These are phyloP conservation scores for Rhinella marina DNA, from an alignment of 2,797 vertebrate genomes.

Conservation along the genomic window DNA sequence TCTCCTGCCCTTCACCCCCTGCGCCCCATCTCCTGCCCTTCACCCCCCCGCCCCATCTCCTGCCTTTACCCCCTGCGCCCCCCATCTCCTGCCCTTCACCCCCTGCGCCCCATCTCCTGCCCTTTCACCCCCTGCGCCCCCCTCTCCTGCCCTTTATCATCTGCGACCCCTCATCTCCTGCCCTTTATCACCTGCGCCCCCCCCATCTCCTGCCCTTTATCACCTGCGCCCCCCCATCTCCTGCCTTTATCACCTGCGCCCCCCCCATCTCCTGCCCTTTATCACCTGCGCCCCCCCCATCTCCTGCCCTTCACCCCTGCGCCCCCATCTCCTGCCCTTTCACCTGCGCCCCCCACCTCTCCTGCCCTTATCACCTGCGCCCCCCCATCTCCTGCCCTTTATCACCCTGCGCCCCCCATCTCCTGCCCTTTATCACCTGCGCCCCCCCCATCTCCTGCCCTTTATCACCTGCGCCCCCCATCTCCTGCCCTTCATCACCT, in stretches of 20 bases:
- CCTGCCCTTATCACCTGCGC: neutral
- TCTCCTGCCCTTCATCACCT: neutral
- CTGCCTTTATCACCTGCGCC: too few relatives aligned
- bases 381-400: neutral
- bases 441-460: neutral
- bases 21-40: too few relatives aligned
- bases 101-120: neutral
- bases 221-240: neutral
- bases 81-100: neutral
- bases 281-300: neutral
- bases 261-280: too few relatives aligned
- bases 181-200: neutral
- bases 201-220: neutral
- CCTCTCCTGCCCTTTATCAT: too few relatives aligned
- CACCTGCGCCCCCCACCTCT: neutral
- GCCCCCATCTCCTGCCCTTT: neutral
- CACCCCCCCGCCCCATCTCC: too few relatives aligned
- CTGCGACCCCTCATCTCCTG: neutral
- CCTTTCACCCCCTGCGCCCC: neutral
- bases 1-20: neutral
- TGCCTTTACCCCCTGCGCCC: neutral
- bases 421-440: too few relatives aligned
- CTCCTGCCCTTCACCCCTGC: neutral
- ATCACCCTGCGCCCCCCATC: too few relatives aligned
- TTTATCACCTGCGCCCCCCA: neutral